Percentiles rank a stretch among this genome's conserved stretches.
Conservation (phyloP, 1,140 invertebrate species). For the Leptinotarsa undecemlineata region DNA sequence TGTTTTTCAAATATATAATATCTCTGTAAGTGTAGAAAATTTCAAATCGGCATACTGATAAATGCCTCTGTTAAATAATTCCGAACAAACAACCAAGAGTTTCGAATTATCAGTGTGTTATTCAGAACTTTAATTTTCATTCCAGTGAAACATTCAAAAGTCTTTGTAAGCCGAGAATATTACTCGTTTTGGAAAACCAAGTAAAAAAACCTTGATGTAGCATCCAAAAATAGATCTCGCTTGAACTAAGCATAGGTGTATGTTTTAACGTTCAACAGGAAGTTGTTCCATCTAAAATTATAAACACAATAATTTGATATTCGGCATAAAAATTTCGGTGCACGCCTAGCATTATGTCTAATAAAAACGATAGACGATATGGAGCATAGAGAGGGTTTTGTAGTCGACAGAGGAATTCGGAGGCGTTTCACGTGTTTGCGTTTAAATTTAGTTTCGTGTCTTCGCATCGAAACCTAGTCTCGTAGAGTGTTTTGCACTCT, state of each 20-base stretch:
- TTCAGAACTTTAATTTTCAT: background rate
- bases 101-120: too few relatives aligned
- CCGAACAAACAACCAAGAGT: too few relatives aligned
- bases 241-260: background rate
- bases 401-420: conserved; percentile 14
- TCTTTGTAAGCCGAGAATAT: conserved; percentile 4
- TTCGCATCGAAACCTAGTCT: conserved; percentile 2
- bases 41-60: too few relatives aligned
- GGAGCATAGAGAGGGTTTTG: conserved; percentile 6
- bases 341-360: too few relatives aligned
- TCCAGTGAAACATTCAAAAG: background rate
- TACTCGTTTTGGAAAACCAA: background rate
- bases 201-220: conserved; percentile 4
- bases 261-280: conserved; percentile 12
- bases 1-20: too few relatives aligned
- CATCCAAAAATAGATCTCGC: background rate
- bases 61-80: too few relatives aligned
- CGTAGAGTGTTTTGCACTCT: background rate
- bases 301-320: conserved; percentile 17
- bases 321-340: background rate
- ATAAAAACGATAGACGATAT: background rate
- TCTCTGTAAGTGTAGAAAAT: too few relatives aligned
- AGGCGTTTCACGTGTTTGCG: conserved; percentile 10
- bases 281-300: conserved; percentile 19
- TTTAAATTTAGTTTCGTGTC: conserved; percentile 20